Percentiles rank a stretch among this genome's conserved stretches.
phyloP scores from a whole-genome alignment of 2,888 invertebrate genomes.

The Ariolimax columbianus region DNA sequence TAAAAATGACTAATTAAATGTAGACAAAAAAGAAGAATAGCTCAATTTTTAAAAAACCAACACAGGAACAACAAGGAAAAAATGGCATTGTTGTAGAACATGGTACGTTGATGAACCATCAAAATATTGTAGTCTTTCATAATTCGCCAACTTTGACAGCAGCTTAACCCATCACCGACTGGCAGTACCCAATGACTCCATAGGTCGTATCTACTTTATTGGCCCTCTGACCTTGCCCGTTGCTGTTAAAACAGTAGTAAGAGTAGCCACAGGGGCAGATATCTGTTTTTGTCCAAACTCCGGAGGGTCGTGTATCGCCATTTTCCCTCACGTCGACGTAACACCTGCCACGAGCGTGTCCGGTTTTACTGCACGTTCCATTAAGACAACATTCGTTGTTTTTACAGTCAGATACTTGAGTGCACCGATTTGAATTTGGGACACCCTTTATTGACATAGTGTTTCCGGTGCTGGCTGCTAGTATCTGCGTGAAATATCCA shows the following conservation, averaged over 20 bases:
- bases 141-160: no score
- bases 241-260: slow-evolving; percentile 3
- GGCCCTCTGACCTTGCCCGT: not conserved
- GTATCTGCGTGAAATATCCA: no score
- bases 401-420: not conserved
- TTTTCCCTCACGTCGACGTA: not conserved
- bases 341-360: not conserved
- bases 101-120: no score
- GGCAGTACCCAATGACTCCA: not conserved
- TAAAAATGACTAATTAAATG: no score
- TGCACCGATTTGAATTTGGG: not conserved
- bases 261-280: slow-evolving; percentile 22
- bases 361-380: slow-evolving; percentile 13
- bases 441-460: no score
- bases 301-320: not conserved
- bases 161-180: slow-evolving; percentile 3
- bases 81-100: no score
- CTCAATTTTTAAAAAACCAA: no score
- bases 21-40: no score
- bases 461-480: no score
- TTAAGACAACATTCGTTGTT: slow-evolving; percentile 8
- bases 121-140: no score
- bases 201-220: not conserved
- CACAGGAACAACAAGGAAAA: no score
- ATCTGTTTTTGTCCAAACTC: slow-evolving; percentile 1